phyloP scores from a whole-genome alignment of 1,140 invertebrate species.

The Carposina sasakii region DNA sequence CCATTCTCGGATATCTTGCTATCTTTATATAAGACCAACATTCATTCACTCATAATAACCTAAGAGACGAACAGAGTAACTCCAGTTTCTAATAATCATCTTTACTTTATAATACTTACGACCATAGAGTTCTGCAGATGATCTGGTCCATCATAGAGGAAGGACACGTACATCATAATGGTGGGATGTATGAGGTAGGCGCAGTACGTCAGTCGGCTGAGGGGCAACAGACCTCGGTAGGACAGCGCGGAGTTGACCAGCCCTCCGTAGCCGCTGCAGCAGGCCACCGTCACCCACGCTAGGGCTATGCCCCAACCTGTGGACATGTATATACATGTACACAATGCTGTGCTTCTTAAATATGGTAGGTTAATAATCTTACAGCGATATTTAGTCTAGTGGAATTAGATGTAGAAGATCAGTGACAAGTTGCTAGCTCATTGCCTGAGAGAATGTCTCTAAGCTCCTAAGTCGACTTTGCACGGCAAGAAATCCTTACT shows the following conservation, averaged over 20 bases:
- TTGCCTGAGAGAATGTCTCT: too few species aligned
- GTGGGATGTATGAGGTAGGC: constrained; percentile 92
- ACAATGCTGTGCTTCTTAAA: too few species aligned
- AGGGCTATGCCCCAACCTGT: constrained; percentile 82
- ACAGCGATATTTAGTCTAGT: background rate
- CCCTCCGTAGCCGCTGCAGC: constrained; percentile 83
- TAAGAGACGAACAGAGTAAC: background rate
- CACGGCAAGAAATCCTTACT: too few species aligned
- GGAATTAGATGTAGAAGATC: too few species aligned
- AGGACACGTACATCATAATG: constrained; percentile 85
- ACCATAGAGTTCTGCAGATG: constrained; percentile 82
- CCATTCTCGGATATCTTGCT: too few species aligned
- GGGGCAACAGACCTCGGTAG: constrained; percentile 84
- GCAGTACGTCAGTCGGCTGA: constrained; percentile 92
- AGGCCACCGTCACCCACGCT: constrained; percentile 87
- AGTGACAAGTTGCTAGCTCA: too few species aligned
- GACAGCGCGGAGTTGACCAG: constrained; percentile 84
- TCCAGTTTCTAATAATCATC: background rate
- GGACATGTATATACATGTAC: too few species aligned
- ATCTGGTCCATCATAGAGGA: constrained; percentile 83
- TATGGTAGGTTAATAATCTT: background rate
- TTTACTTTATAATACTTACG: constrained; percentile 59
- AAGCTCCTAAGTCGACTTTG: too few species aligned
- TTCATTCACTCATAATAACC: background rate
- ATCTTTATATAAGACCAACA: too few species aligned